Evolutionary conservation across 1,140 invertebrate species (phyloP), one percentile per base, ranked within the genome.

Genomic region (Drosophila willistoni): DNA sequence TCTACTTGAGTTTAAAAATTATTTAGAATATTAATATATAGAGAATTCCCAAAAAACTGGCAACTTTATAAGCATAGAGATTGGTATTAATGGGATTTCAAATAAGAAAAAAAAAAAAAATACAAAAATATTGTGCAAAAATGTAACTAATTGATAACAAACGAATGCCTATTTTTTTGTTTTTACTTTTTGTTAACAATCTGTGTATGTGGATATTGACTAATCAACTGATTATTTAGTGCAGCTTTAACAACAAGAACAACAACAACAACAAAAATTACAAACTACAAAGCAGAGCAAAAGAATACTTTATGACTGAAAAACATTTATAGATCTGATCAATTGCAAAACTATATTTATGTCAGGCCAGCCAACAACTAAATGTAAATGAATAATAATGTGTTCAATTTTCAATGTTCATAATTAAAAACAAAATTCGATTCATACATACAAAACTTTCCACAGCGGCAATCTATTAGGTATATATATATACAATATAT

Each of bases 381-480:
- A 51, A 22, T 51, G 44, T 51, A 22, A 51, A 51, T 51, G 19
- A 22, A 51, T 22, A 51, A 22, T 22, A 51, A 51, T 51, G 44
- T 51, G 44, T 51, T 51, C 44, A 51, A 51, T 51, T 19, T 22
- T 47, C 54, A 51, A 22, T 51, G 44, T 51, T 47, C 54, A 47
- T 51, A 60, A 54, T 47, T 9, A 4, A 47, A 19, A 39, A n/a
- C 25, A 33, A 36, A 42, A 42, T 51, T 51, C 3, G 17, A 51
- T 51, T 51, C 34, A 67, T 39, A 39, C 34, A 67, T 39, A 39
- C 36, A 60, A 41, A 33, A 33, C 33, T 41, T 62, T 75, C 17
- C 22, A 56, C 54, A 54, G 59, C 71, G 51, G 72, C 73, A 68
- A 76, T 76, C 33, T 36, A 57, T 14, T 61, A 42, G 33, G 57